A percentile compares a stretch with the other conserved stretches of the same genome.
phyloP scores from a whole-genome alignment of 2,113 vertebrate genomes.

The Phainopepla nitens region DNA sequence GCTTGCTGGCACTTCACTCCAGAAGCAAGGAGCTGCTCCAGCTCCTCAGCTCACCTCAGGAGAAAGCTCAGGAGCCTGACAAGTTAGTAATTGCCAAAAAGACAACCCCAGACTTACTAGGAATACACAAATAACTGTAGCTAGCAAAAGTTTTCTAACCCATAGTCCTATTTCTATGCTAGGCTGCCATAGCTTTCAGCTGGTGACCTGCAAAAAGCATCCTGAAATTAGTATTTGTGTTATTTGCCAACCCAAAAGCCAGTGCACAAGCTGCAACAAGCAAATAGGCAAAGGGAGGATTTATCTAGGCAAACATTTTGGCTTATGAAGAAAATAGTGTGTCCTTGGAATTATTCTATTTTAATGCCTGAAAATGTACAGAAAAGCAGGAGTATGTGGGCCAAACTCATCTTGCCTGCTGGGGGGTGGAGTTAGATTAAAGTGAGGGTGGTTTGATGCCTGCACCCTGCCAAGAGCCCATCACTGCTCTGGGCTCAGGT shows the following conservation, averaged over 20 bases:
- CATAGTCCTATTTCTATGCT: background rate
- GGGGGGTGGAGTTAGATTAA: background rate
- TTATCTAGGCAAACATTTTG: background rate
- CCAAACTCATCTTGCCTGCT: background rate
- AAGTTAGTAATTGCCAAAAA: background rate
- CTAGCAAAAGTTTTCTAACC: background rate
- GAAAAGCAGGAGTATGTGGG: background rate
- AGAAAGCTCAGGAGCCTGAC: background rate
- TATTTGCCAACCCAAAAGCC: background rate
- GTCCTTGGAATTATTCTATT: background rate
- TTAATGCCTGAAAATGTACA: background rate
- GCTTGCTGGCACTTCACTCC: background rate
- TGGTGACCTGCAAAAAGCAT: background rate
- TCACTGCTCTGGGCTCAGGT: background rate
- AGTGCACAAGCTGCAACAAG: background rate
- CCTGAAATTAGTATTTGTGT: background rate
- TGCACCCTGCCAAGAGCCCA: background rate
- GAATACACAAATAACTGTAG: background rate
- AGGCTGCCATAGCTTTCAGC: background rate
- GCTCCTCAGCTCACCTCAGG: background rate
- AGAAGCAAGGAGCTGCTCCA: background rate
- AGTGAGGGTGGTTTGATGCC: background rate
- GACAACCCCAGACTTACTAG: background rate
- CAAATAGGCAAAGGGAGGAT: background rate
- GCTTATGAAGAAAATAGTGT: rapidly evolving